These are phyloP conservation scores for Halocaridina rubra DNA, from an alignment of 2,888 invertebrate genomes.

Conservation along the genomic window DNA sequence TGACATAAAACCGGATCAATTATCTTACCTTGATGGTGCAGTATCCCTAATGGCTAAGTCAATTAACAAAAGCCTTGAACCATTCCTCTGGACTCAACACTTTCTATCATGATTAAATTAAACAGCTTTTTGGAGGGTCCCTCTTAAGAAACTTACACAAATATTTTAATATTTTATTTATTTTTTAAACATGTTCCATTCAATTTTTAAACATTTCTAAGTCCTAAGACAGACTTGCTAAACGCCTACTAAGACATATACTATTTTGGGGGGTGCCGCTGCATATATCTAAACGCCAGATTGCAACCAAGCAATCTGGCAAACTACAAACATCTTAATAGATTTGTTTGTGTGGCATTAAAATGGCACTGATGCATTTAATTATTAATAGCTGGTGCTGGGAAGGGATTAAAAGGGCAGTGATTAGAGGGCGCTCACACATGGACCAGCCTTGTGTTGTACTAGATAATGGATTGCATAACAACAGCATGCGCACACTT, in stretches of 20 bases:
- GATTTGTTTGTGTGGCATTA: neutral
- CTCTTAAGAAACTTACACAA: too few species aligned
- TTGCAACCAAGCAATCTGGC: neutral
- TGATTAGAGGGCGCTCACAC: neutral
- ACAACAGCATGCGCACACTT: neutral
- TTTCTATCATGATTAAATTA: too few species aligned
- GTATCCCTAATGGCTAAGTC: too few species aligned
- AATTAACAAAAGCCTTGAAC: too few species aligned
- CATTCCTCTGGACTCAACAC: too few species aligned
- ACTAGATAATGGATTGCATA: neutral
- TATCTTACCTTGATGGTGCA: too few species aligned
- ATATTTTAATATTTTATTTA: neutral
- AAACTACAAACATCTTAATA: neutral
- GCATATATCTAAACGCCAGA: neutral
- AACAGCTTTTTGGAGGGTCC: too few species aligned
- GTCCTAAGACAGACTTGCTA: neutral
- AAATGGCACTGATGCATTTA: neutral
- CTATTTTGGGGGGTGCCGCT: neutral
- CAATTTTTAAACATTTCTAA: neutral
- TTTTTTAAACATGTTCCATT: neutral
- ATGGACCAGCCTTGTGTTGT: neutral
- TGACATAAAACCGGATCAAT: too few species aligned
- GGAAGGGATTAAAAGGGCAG: too few species aligned
- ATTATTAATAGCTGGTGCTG: neutral
- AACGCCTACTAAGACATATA: neutral